Base-by-base conservation (phyloP, 2,888 invertebrate species). In the Crematogaster levior region DNA sequence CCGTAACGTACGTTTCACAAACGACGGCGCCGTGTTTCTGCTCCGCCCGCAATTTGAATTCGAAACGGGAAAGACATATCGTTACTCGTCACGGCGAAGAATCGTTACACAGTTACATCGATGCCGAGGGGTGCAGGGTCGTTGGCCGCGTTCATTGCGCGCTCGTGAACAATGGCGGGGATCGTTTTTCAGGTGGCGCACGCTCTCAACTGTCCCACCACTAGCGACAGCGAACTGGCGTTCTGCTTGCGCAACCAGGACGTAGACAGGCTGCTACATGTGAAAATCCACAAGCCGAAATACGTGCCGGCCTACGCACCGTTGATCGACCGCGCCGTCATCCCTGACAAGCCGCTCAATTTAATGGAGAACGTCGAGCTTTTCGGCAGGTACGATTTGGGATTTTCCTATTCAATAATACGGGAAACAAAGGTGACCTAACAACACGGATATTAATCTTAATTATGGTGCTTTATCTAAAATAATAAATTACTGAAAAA, bases 291-390 rank as follows among this genome's bases (percentile, higher is more conserved):
- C 85, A 94, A 93, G 80, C 96, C 97, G 27, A 96, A 97, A 91
- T 98, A 97, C 94, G 96, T 97, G 91, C 97, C 98, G n/a, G 97
- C 97, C 9, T 97, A 98, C 91, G 98, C 98, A 0, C 99, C 99
- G 4, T 96, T 97, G 46, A 97, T 98, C 40, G 98, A 99, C 91
- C 97, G 97, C 40, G 96, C 97, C 72, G 97, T 98, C 85, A 97
- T 98, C 88, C 97, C 97, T 1, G 97, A 97, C 93, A 97, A 97
- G 91, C 98, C 98, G 1, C 95, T 96, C 61, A 96, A 96, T 92
- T 96, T 97, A 73, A 98, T 98, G 97, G 96, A 96, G 83, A 96
- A 96, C 93, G 96, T 96, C 24, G 96, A 97, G 93, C 95, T 97
- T 80, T 96, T 98, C 92, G 96, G 96, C 95, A 97, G 97, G 97